Conservation (phyloP, 2,113 vertebrate species). For the Myxocyprinus asiaticus region DNA sequence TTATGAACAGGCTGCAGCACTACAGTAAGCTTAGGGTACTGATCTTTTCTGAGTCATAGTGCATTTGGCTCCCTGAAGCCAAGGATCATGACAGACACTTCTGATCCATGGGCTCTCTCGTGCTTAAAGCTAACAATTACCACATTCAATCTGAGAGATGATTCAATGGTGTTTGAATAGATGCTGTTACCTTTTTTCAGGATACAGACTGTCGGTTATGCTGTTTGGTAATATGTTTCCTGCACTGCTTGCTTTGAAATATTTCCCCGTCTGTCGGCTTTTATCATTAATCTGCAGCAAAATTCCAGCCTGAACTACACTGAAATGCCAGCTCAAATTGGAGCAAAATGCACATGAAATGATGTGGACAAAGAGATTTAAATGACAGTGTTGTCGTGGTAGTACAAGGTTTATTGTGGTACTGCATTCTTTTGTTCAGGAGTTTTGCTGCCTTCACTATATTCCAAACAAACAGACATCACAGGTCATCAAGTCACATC, state of each 20-base stretch:
- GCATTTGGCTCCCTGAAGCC: slow-evolving; percentile 51
- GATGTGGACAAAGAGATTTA: slow-evolving; percentile 12
- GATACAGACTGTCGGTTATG: slow-evolving; percentile 7
- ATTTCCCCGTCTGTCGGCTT: slow-evolving; percentile 6
- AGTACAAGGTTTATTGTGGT: not conserved
- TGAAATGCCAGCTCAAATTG: slow-evolving; percentile 13
- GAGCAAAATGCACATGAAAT: not conserved
- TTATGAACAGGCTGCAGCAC: slow-evolving; percentile 55
- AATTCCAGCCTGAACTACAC: not conserved
- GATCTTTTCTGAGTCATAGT: slow-evolving; percentile 50
- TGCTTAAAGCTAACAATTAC: slow-evolving; percentile 6
- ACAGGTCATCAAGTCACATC: slow-evolving; percentile 7
- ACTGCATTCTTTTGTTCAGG: not conserved
- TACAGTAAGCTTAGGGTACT: slow-evolving; percentile 51
- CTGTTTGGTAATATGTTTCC: not conserved
- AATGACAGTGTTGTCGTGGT: not conserved
- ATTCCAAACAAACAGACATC: slow-evolving; percentile 11
- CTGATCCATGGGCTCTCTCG: slow-evolving; percentile 8
- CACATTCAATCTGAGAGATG: slow-evolving; percentile 14
- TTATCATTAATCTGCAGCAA: slow-evolving; percentile 15
- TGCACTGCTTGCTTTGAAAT: not conserved
- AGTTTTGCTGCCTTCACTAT: slow-evolving; percentile 2
- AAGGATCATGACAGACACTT: slow-evolving; percentile 60
- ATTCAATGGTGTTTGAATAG: slow-evolving; percentile 21
- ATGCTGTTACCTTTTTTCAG: not conserved